phyloP scores from a whole-genome alignment of 1,140 invertebrate genomes.

The Saxidomus purpurata region DNA sequence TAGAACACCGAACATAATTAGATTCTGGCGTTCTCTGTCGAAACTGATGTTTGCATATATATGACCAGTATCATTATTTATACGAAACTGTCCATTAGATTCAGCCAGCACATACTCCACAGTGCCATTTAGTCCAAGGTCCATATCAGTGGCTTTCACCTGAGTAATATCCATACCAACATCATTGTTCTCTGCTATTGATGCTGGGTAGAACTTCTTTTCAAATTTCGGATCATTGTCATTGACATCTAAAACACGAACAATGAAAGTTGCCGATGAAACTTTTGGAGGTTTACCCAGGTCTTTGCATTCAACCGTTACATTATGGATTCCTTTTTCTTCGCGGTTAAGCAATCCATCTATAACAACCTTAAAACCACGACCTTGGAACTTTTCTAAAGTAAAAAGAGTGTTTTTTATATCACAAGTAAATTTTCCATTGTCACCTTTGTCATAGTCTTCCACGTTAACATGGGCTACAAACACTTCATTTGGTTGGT shows the following conservation, averaged over 20 bases:
- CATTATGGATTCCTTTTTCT: slow-evolving; percentile 35
- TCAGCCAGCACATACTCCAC: slow-evolving; percentile 55
- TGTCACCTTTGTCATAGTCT: slow-evolving; percentile 63
- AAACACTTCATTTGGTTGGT: slow-evolving; percentile 49
- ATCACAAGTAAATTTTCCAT: slow-evolving; percentile 56
- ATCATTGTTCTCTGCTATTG: slow-evolving; percentile 85
- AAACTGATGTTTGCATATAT: slow-evolving; percentile 61
- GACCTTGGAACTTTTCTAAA: slow-evolving; percentile 45
- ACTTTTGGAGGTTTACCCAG: slow-evolving; percentile 32
- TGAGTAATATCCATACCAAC: slow-evolving; percentile 95
- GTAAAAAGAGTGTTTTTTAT: slow-evolving; percentile 39
- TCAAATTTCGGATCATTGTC: slow-evolving; percentile 62
- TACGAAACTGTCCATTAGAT: background rate
- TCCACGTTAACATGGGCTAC: slow-evolving; percentile 56
- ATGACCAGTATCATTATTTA: slow-evolving; percentile 62
- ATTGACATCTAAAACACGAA: slow-evolving; percentile 63
- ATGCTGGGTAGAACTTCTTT: slow-evolving; percentile 25
- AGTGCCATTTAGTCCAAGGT: slow-evolving; percentile 95
- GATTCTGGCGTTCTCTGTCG: slow-evolving; percentile 66
- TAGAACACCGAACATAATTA: slow-evolving; percentile 59
- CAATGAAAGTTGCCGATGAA: slow-evolving; percentile 47
- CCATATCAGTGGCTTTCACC: slow-evolving; percentile 97
- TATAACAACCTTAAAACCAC: slow-evolving; percentile 62
- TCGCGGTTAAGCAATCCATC: slow-evolving; percentile 54
- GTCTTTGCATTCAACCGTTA: slow-evolving; percentile 57